Evolutionary conservation across 2,888 invertebrate species (phyloP), one percentile per base, ranked within the genome.

Genomic region (Cynaeus angustus): DNA sequence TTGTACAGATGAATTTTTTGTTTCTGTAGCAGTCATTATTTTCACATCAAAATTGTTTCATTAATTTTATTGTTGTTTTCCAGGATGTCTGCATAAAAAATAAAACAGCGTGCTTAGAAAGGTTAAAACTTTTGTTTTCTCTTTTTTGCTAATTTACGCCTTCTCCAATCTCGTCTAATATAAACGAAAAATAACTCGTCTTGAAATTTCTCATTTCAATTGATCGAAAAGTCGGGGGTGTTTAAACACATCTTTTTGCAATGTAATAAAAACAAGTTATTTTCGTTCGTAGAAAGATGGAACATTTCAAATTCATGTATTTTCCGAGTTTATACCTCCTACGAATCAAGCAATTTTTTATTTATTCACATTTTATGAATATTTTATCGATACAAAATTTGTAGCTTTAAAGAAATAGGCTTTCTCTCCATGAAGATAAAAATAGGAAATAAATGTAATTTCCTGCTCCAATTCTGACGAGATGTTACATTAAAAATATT

Each of bases 301-400:
- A 6, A n/a, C 21, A 50, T 50, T 50, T 50, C 28, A 7, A 50
- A 50, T 50, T 50, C 48, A 28, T 50, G 28, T 28, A 50, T 21
- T 50, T 50, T n/a, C 48, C n/a, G 26, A 14, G n/a, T 50, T 50
- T 50, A 50, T 50, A 10, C 10, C 48, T 50, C 21, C n/a, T 3
- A 28, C 16, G 28, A 50, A 26, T 50, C 48, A 26, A 50, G 28
- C 4, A 50, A 50, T 50, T 28, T 50, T 50, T 50, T 50, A 50
- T 50, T 50, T 50, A 50, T 50, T 28, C 48, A 26, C 48, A 28
- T n/a, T 50, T 50, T 50, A 50, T 46, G 46, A 46, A 46, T 50
- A 50, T 26, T 50, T 50, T 28, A 55, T 55, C 9, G 7, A 7
- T 33, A 7, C 33, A n/a, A 33, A 33, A n/a, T 4, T 4, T 21